A percentile compares a stretch with the other conserved stretches of the same genome.
These are phyloP conservation scores for Pholis gunnellus DNA, from an alignment of 2,113 vertebrate genomes.

Conservation along the genomic window DNA sequence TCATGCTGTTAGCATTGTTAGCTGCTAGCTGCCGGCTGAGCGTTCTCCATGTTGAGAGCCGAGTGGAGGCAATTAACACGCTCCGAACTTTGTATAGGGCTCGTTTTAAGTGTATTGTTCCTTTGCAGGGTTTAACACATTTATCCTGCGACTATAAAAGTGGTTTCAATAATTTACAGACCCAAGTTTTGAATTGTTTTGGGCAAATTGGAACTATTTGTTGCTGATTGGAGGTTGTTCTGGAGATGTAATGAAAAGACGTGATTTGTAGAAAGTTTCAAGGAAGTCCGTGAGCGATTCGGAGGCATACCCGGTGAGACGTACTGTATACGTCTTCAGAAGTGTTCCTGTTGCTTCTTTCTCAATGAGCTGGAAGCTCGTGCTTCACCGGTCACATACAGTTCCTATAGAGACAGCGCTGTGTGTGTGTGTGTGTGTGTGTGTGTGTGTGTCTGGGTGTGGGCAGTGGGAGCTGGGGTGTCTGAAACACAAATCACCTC, in stretches of 20 bases:
- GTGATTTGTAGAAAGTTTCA: not conserved
- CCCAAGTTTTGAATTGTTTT: not conserved
- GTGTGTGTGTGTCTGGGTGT: slow-evolving; percentile 44
- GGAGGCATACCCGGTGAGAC: not conserved
- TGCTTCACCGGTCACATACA: slow-evolving; percentile 54
- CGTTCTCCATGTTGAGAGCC: too few species aligned
- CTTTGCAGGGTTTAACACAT: not conserved
- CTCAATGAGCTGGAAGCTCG: slow-evolving; percentile 34
- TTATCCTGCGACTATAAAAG: not conserved
- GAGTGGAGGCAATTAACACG: too few species aligned
- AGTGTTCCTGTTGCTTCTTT: slow-evolving; percentile 1
- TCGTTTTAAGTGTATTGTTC: not conserved
- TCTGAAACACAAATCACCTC: slow-evolving; percentile 58
- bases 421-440: slow-evolving; percentile 47
- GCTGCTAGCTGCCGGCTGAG: too few species aligned
- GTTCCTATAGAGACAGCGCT: slow-evolving; percentile 61
- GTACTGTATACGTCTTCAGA: not conserved
- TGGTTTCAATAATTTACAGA: not conserved
- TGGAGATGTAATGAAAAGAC: not conserved
- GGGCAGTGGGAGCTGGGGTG: slow-evolving; percentile 28
- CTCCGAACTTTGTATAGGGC: too few species aligned
- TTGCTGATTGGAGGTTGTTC: not conserved
- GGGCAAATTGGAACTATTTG: not conserved
- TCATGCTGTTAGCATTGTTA: too few species aligned
- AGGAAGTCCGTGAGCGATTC: not conserved